These are phyloP conservation scores for Dendrocincla tyrannina DNA, from an alignment of 2,797 vertebrate species.

Conservation along the genomic window DNA sequence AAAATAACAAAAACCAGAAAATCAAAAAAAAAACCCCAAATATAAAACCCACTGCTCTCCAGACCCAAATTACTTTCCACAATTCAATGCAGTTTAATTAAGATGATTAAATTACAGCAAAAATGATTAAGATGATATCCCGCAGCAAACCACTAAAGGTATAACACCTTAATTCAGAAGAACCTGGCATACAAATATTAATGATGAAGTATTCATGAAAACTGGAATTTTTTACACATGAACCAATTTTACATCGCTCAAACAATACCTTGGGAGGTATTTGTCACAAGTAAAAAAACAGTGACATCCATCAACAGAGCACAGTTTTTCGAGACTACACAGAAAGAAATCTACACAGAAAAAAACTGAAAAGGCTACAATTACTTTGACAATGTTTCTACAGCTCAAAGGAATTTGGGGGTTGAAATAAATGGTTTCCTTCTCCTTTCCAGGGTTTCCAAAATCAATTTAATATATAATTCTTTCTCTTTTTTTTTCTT, in stretches of 20 bases:
- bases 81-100: constrained; percentile 58
- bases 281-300: constrained; percentile 47
- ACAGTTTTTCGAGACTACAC: constrained; percentile 45
- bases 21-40: not conserved
- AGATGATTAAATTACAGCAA: constrained; percentile 56
- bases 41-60: constrained; percentile 33
- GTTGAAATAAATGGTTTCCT: constrained; percentile 72
- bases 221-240: constrained; percentile 51
- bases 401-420: constrained; percentile 66
- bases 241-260: constrained; percentile 62
- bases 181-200: not conserved
- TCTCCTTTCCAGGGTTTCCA: constrained; percentile 46
- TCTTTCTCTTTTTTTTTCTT: not conserved
- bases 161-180: constrained; percentile 45
- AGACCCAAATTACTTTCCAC: constrained; percentile 49
- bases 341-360: constrained; percentile 44
- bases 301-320: constrained; percentile 68
- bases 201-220: constrained; percentile 30
- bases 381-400: constrained; percentile 73
- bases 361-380: constrained; percentile 64
- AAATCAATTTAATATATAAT: constrained; percentile 48
- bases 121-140: constrained; percentile 63
- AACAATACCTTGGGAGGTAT: constrained; percentile 59
- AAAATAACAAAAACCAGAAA: not conserved
- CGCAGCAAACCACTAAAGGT: constrained; percentile 45